These are phyloP conservation scores for Anaspis maculata DNA, from an alignment of 2,888 invertebrate genomes.

Conservation along the genomic window DNA sequence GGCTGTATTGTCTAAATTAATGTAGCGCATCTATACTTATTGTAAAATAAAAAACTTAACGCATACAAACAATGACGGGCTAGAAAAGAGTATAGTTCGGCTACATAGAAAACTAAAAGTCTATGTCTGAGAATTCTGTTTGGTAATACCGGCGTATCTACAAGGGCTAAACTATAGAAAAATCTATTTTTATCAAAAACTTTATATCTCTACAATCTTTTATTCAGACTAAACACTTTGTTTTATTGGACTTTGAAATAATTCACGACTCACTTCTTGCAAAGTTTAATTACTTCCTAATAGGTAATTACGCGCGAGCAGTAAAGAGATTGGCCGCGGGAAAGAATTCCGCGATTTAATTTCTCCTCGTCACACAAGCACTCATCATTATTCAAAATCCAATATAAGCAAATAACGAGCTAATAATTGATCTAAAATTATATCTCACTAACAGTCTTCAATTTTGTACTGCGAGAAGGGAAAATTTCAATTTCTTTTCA, in stretches of 20 bases:
- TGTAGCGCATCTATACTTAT: too few species aligned
- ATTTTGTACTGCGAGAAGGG: conserved; percentile 31
- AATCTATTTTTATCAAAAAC: conserved; percentile 8
- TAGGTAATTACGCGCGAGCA: too few species aligned
- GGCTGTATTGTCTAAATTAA: too few species aligned
- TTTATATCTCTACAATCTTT: background rate
- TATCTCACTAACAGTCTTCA: conserved; percentile 27
- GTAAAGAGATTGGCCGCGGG: too few species aligned
- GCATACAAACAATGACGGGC: conserved; percentile 20
- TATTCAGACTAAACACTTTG: background rate
- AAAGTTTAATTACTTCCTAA: background rate
- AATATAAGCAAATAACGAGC: conserved; percentile 4
- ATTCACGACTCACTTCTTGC: background rate
- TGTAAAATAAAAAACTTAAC: conserved; percentile 7
- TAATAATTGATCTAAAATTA: conserved; percentile 7
- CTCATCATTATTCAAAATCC: too few species aligned
- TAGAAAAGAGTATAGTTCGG: conserved; percentile 20
- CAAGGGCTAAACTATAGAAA: conserved; percentile 5
- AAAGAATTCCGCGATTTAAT: too few species aligned
- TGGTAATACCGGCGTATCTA: too few species aligned
- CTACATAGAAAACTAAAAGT: conserved; percentile 8
- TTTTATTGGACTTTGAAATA: conserved; percentile 8
- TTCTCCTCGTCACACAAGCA: too few species aligned
- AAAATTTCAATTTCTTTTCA: conserved; percentile 26
- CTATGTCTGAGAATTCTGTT: too few species aligned